A percentile compares a stretch with the other conserved stretches of the same genome.
Evolutionary conservation across 2,888 invertebrate species (phyloP).

Genomic region (Diarsia dahlii): DNA sequence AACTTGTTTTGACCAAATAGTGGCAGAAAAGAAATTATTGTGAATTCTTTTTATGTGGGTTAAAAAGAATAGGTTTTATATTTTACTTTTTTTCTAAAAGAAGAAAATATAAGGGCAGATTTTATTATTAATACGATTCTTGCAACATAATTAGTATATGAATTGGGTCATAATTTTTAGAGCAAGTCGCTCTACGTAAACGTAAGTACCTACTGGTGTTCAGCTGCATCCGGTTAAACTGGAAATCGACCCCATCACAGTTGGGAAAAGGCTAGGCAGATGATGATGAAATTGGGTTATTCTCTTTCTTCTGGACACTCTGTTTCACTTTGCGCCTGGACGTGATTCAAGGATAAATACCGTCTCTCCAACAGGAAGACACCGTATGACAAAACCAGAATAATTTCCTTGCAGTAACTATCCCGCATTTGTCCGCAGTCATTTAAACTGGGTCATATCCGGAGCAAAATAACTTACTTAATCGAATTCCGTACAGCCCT

Average conservation of each 20-base stretch:
- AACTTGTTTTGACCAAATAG: constrained; percentile 32
- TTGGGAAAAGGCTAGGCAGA: too few species aligned
- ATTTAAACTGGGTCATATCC: neutral
- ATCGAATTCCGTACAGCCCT: constrained; percentile 32
- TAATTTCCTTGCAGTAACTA: neutral
- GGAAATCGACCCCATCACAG: too few species aligned
- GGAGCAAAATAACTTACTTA: constrained; percentile 11
- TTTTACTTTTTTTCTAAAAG: neutral
- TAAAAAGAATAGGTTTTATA: neutral
- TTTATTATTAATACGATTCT: too few species aligned
- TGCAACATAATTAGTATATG: too few species aligned
- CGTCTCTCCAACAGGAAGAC: neutral
- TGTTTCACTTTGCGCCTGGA: neutral
- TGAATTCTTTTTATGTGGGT: constrained; percentile 3
- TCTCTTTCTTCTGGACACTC: neutral
- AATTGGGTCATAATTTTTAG: neutral
- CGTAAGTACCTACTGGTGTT: neutral
- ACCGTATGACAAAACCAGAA: neutral
- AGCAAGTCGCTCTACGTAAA: neutral
- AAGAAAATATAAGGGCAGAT: too few species aligned
- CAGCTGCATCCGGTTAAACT: neutral
- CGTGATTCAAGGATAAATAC: neutral
- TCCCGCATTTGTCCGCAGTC: neutral
- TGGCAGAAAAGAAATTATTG: constrained; percentile 32
- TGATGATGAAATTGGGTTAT: neutral